A percentile compares a stretch with the other conserved stretches of the same genome.
These are phyloP conservation scores for Mythimna impura DNA, from an alignment of 2,888 invertebrate genomes.

Conservation along the genomic window DNA sequence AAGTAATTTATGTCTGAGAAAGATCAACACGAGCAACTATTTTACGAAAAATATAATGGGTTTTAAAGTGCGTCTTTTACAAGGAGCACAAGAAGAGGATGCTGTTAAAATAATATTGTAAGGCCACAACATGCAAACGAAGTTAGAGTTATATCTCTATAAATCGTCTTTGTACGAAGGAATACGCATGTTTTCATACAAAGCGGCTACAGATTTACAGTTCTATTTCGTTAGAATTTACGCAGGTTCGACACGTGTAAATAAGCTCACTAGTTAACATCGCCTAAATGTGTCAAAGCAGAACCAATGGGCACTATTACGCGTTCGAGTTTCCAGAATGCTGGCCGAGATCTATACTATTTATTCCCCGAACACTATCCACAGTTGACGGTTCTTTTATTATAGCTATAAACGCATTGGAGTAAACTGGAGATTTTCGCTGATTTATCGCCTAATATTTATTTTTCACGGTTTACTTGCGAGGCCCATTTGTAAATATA, in stretches of 20 bases:
- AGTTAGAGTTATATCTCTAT: conserved; percentile 55
- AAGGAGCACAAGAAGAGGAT: conserved; percentile 63
- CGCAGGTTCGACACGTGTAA: conserved; percentile 71
- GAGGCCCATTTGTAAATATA: conserved; percentile 79
- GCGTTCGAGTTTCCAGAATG: conserved; percentile 79
- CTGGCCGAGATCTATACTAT: conserved; percentile 82
- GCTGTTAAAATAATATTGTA: conserved; percentile 62
- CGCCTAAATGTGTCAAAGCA: conserved; percentile 80
- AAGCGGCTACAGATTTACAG: conserved; percentile 69
- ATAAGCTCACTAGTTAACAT: conserved; percentile 73
- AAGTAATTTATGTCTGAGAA: conserved; percentile 40
- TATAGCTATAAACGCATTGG: conserved; percentile 85
- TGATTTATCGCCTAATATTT: conserved; percentile 88
- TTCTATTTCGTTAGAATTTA: conserved; percentile 74
- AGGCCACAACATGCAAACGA: conserved; percentile 36
- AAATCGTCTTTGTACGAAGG: conserved; percentile 46
- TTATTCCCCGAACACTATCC: conserved; percentile 83
- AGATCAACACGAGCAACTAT: conserved; percentile 42
- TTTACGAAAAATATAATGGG: conserved; percentile 63
- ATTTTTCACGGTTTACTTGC: conserved; percentile 86
- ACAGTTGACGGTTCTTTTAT: conserved; percentile 89
- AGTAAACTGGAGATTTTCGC: conserved; percentile 85
- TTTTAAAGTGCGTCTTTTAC: conserved; percentile 69
- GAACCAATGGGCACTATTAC: conserved; percentile 78
- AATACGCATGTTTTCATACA: conserved; percentile 59